Percentiles rank a stretch among this genome's conserved stretches.
Conservation (phyloP, 2,888 invertebrate genomes). For the Trilocha varians region DNA sequence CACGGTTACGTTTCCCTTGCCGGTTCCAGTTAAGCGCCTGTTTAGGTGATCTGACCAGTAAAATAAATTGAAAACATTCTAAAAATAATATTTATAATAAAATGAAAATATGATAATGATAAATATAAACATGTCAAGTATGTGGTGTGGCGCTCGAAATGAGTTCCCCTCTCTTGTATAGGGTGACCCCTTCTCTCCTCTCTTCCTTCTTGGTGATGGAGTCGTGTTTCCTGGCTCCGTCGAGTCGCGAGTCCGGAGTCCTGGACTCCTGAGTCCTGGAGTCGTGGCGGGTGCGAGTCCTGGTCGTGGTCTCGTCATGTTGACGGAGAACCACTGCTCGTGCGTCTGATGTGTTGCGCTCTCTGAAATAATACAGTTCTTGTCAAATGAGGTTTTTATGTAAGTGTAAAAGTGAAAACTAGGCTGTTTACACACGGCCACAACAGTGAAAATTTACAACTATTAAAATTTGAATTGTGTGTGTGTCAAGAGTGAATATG, state of each 20-base stretch:
- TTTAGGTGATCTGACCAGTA: background rate
- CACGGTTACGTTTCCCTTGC: too few relatives aligned
- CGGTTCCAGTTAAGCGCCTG: too few relatives aligned
- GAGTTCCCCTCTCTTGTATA: slow-evolving; percentile 86
- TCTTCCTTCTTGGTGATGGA: slow-evolving; percentile 23
- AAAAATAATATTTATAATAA: slow-evolving; percentile 20
- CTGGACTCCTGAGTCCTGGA: slow-evolving; percentile 49
- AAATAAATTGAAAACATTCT: slow-evolving; percentile 12
- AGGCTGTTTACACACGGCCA: too few relatives aligned
- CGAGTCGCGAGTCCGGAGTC: slow-evolving; percentile 45
- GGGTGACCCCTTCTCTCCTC: slow-evolving; percentile 51
- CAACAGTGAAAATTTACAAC: too few relatives aligned
- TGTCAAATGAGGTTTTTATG: too few relatives aligned
- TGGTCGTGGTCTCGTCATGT: slow-evolving; percentile 42
- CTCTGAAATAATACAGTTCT: slow-evolving; percentile 41
- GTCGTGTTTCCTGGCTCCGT: slow-evolving; percentile 40
- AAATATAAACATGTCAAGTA: slow-evolving; percentile 63
- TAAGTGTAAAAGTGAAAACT: too few relatives aligned
- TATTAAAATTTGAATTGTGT: too few relatives aligned
- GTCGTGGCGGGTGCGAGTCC: slow-evolving; percentile 22
- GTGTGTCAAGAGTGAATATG: too few relatives aligned
- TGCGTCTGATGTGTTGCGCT: slow-evolving; percentile 63
- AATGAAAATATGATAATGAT: slow-evolving; percentile 54
- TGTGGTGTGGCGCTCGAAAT: slow-evolving; percentile 79
- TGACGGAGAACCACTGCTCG: slow-evolving; percentile 51